Conservation (phyloP, 2,113 vertebrate genomes). For the Petroica traversi region DNA sequence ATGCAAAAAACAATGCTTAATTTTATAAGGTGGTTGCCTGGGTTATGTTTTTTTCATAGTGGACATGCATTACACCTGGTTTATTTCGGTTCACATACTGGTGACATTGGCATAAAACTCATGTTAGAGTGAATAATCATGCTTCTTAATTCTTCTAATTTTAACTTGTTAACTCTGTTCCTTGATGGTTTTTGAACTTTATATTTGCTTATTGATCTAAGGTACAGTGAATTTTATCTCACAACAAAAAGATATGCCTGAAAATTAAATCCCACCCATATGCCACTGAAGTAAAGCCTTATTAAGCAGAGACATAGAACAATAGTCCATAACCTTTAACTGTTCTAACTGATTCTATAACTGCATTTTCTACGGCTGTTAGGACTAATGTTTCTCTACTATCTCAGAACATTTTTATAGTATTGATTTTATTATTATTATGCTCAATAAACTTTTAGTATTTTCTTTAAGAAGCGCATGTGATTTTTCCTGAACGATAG, state of each 20-base stretch:
- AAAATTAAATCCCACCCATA: slow-evolving; percentile 29
- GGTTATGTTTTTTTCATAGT: background rate
- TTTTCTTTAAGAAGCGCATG: slow-evolving; percentile 28
- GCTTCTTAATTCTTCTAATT: background rate
- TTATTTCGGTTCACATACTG: background rate
- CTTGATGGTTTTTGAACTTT: background rate
- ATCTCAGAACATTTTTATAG: slow-evolving; percentile 19
- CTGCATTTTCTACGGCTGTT: background rate
- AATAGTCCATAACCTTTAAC: slow-evolving; percentile 30
- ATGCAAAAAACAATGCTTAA: background rate
- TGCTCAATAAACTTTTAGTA: slow-evolving; percentile 24
- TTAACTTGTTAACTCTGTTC: background rate
- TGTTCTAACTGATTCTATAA: slow-evolving; percentile 1
- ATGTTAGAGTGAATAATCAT: background rate
- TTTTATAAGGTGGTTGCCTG: background rate
- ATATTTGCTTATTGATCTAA: background rate
- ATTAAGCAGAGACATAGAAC: slow-evolving; percentile 37
- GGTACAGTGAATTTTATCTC: background rate
- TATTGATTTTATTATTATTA: slow-evolving; percentile 60
- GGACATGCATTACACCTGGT: background rate
- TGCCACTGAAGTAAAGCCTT: background rate
- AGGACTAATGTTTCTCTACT: slow-evolving; percentile 7
- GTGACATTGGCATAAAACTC: background rate
- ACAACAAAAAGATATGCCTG: background rate
- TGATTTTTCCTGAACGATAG: slow-evolving; percentile 11